Conservation (phyloP, 2,113 vertebrate genomes). For the Cavia aperea region DNA sequence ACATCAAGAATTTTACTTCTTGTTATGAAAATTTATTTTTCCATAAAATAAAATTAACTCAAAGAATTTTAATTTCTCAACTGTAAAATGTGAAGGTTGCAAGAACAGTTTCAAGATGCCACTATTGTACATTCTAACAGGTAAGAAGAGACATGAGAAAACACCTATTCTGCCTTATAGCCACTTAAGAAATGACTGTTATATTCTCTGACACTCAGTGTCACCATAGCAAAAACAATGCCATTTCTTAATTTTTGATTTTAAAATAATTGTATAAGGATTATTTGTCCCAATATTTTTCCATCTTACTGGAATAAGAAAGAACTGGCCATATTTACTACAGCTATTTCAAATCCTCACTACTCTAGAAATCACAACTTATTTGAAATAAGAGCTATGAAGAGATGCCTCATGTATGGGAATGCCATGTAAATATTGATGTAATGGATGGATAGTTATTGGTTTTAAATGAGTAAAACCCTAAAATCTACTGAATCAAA, state of each 20-base stretch:
- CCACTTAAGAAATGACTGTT: neutral
- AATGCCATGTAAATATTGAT: neutral
- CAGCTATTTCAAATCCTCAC: neutral
- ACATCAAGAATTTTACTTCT: neutral
- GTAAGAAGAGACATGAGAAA: neutral
- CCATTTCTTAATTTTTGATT: neutral
- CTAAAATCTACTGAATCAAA: neutral
- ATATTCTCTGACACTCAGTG: neutral
- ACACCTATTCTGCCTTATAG: neutral
- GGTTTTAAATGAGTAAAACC: neutral
- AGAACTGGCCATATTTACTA: rapidly evolving
- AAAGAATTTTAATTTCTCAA: neutral
- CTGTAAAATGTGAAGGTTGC: neutral
- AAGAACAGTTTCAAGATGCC: neutral
- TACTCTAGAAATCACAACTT: neutral
- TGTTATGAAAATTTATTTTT: neutral
- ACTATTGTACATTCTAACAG: neutral
- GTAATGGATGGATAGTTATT: neutral
- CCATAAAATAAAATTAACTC: neutral
- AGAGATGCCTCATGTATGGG: neutral
- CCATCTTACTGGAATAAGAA: neutral
- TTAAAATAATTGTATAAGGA: neutral
- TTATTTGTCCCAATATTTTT: neutral
- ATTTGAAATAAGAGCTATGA: neutral
- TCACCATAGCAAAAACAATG: neutral